A percentile compares a stretch with the other conserved stretches of the same genome.
Conservation (phyloP, 2,888 invertebrate genomes). For the Tipula helvola region DNA sequence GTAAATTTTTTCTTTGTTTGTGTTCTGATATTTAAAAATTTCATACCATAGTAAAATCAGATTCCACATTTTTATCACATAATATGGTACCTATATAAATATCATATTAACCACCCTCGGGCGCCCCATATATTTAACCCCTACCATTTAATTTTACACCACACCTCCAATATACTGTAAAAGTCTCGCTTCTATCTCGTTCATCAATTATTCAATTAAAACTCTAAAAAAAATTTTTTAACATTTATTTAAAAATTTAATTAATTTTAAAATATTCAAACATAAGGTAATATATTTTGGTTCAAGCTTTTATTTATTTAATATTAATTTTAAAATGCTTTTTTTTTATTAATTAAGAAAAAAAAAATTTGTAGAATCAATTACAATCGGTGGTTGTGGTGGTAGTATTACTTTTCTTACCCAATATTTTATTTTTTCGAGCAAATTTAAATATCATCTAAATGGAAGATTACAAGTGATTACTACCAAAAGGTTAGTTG, state of each 20-base stretch:
- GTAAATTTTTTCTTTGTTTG: neutral
- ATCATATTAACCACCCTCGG: neutral
- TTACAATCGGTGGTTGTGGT: neutral
- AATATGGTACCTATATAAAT: neutral
- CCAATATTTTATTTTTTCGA: neutral
- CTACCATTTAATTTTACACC: neutral
- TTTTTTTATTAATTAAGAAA: neutral
- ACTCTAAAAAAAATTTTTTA: neutral
- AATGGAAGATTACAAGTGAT: neutral
- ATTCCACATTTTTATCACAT: neutral
- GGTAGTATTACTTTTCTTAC: neutral
- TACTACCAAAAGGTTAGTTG: neutral
- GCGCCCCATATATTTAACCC: neutral
- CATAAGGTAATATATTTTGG: neutral
- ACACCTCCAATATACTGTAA: neutral
- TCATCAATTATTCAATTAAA: neutral
- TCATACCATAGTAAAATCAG: neutral
- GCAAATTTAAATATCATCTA: neutral
- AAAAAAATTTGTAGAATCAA: neutral
- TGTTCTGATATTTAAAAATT: neutral
- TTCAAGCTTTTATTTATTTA: neutral
- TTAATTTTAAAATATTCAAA: conserved; percentile 4
- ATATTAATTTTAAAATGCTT: neutral
- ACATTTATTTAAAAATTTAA: neutral
- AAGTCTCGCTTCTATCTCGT: neutral